Base-by-base conservation (phyloP, 1,140 invertebrate genomes). In the Ostrea denselamellosa region DNA sequence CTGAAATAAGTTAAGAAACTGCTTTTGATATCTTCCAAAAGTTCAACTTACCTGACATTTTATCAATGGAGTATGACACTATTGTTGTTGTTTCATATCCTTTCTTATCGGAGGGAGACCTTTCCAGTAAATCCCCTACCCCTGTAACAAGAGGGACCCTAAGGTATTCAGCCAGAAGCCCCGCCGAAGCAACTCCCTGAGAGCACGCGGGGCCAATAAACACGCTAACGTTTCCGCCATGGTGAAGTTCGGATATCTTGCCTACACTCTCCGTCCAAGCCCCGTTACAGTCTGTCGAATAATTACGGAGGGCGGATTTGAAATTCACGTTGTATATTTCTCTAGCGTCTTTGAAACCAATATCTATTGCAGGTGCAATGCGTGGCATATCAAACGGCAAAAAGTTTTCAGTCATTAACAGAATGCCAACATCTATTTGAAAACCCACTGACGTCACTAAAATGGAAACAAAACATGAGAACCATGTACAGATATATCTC, bases 191-290 rank as follows among this genome's bases (percentile, higher is more conserved):
- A 22, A 86, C 51, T 17, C 62, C 77, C 9, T 86, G 71, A 54
- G 86, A 86, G 77, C 86, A 86, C 8, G 86, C 86, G 2, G 86
- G 86, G 5, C 86, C 86, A 19, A 86, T 17, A 82, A 86, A 81
- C 14, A 53, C 53, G 4, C 10, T 8, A 8, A 86, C 86, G 56
- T 86, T 86, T 14, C 56, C 14, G 8, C 14, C 9, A n/a, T 82
- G 56, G 51, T 28, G 51, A 19, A 83, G 28, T 10, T 81, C 68
- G 0, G 86, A 34, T n/a, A 86, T 53, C 8, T 82, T 53, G 12
- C 86, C 86, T 14, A 86, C 14, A 58, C 53, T 34, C 14, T 81
- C 52, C 12, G 28, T 44, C 25, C 34, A 34, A 17, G 52, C 34
- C 22, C 34, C 34, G 25, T 68, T 17, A 28, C 86, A 86, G 17